Conservation (phyloP, 2,113 vertebrate genomes). For the Cephalophus harveyi region DNA sequence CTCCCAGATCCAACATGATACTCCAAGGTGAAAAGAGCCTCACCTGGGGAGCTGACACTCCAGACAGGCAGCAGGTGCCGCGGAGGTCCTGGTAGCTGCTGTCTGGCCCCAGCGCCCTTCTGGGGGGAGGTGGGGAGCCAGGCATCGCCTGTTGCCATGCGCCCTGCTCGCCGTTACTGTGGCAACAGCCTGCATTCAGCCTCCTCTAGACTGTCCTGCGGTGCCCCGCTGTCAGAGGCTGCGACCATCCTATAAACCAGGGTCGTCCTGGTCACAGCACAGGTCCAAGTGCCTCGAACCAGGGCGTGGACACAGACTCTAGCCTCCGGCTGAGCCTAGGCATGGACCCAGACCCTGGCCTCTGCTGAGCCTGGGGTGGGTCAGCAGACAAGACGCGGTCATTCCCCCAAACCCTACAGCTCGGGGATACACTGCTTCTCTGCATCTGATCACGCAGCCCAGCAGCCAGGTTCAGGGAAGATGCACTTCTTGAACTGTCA, state of each 20-base stretch:
- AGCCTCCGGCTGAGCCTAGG: neutral
- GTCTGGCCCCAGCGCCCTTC: neutral
- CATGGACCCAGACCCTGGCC: rapidly evolving
- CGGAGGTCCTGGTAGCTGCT: neutral
- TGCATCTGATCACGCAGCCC: neutral
- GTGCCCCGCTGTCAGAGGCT: neutral
- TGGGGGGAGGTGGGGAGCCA: neutral
- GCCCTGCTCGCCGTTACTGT: neutral
- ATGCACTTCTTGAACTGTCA: neutral
- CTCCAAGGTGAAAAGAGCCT: neutral
- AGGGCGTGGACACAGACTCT: neutral
- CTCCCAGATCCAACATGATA: neutral
- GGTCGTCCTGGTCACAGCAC: neutral
- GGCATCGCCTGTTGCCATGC: rapidly evolving
- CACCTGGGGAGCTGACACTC: neutral
- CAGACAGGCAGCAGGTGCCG: too few relatives aligned
- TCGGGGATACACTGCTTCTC: rapidly evolving
- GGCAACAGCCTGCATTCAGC: neutral
- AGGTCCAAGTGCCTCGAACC: neutral
- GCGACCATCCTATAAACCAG: neutral
- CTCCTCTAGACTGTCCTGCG: neutral
- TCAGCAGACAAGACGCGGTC: neutral
- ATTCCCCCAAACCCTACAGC: neutral
- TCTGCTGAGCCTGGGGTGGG: neutral
- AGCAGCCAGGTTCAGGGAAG: rapidly evolving